A percentile compares a stretch with the other conserved stretches of the same genome.
phyloP scores from a whole-genome alignment of 2,113 vertebrate genomes.

The Pantherophis guttatus region DNA sequence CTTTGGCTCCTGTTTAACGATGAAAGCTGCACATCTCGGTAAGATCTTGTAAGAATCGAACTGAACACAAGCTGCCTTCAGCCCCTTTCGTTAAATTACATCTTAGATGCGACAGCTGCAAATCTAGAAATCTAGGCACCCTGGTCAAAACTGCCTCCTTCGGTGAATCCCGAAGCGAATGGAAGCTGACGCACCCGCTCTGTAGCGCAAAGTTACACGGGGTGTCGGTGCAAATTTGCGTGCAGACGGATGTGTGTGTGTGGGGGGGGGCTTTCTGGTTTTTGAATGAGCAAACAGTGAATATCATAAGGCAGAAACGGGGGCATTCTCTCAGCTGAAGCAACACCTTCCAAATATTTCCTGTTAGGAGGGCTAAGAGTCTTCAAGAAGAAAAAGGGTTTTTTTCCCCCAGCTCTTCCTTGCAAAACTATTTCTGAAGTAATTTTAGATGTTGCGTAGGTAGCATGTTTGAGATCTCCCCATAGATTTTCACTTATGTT shows the following conservation, averaged over 20 bases:
- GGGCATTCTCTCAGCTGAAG: neutral
- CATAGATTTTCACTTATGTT: neutral
- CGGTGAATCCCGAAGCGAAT: neutral
- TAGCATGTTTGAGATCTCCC: neutral
- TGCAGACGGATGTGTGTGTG: neutral
- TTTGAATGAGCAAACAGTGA: neutral
- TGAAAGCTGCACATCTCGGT: neutral
- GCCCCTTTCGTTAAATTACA: neutral
- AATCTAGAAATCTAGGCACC: neutral
- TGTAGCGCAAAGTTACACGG: accelerated
- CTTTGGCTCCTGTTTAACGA: neutral
- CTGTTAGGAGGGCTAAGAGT: too few species aligned
- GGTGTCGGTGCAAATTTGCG: neutral
- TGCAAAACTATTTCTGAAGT: too few species aligned
- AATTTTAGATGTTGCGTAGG: too few species aligned
- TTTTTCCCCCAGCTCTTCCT: too few species aligned
- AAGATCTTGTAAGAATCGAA: neutral
- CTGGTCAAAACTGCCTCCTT: neutral
- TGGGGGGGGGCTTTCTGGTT: neutral
- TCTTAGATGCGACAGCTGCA: neutral
- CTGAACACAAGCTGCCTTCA: neutral
- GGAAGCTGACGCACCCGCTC: neutral
- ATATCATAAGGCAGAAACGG: neutral
- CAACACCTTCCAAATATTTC: neutral
- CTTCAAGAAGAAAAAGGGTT: neutral